phyloP scores from a whole-genome alignment of 1,140 invertebrate genomes.

The Oryzaephilus surinamensis region DNA sequence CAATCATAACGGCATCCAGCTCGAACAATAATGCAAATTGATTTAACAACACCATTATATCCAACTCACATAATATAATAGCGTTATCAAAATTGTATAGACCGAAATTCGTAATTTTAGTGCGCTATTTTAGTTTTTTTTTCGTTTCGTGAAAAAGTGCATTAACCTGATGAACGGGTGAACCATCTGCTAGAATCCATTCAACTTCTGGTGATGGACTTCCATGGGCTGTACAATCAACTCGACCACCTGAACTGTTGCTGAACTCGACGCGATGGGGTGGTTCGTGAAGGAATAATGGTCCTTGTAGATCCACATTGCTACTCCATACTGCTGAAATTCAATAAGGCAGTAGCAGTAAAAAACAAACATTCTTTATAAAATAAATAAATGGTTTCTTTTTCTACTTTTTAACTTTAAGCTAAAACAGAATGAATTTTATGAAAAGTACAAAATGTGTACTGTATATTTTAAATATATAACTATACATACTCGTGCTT shows the following conservation, averaged over 20 bases:
- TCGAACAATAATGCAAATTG: too few species aligned
- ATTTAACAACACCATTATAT: too few species aligned
- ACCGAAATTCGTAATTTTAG: too few species aligned
- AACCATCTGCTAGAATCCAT: conserved; percentile 31
- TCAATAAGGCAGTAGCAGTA: conserved; percentile 4
- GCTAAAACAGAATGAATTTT: too few species aligned
- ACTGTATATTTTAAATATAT: too few species aligned
- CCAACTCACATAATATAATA: too few species aligned
- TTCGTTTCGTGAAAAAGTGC: too few species aligned
- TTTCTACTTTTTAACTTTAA: background rate
- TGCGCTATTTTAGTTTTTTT: too few species aligned
- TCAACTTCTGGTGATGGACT: conserved; percentile 54
- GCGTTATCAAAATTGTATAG: too few species aligned
- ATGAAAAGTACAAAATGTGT: too few species aligned
- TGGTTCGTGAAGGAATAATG: conserved; percentile 65
- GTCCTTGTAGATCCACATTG: conserved; percentile 59
- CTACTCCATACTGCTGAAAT: conserved; percentile 27
- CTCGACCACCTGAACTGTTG: conserved; percentile 66
- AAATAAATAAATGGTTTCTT: background rate
- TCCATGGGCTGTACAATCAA: conserved; percentile 71
- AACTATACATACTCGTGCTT: too few species aligned
- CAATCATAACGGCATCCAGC: too few species aligned
- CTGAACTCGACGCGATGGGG: conserved; percentile 74
- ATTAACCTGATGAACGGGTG: conserved; percentile 31
- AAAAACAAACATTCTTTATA: background rate